Evolutionary conservation across 2,888 invertebrate species (phyloP), one percentile per base, ranked within the genome.

Genomic region (Hypercompe scribonia): DNA sequence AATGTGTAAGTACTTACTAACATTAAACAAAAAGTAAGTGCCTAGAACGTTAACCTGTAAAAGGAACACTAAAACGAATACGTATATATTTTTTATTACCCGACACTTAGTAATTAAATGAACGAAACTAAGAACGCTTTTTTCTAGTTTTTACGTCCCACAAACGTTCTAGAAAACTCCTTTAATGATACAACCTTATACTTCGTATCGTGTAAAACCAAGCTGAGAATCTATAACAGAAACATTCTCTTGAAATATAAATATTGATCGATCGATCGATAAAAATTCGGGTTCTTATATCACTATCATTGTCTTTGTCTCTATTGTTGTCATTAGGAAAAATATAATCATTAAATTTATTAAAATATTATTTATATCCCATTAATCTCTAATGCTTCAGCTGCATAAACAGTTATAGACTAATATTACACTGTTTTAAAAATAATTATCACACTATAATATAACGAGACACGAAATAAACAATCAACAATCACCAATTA

Each of bases 401-500:
- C 24, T 50, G 8, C 24, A 50, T 50, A 50, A 50, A 21, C 1
- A 50, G n/a, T n/a, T 39, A 50, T 50, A 50, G 46, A 5, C 1
- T 33, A 33, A 63, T 28, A 2, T 33, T 21, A 33, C 15, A 46
- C 5, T 31, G 31, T 46, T 33, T 67, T 33, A 24, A 8, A 50
- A 13, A 15, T 15, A 1, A 50, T 46, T 33, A 18, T 50, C 13
- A 24, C 24, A 50, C 50, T 24, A 21, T 2, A 54, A 34, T 33
- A 50, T 34, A 31, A 46, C 34, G 24, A 33, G 63, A 24, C 67
- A 34, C 66, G 42, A 66, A 36, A 33, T 31, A 66, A 68, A 15
- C 64, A 31, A 64, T 68, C 31, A 65, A 28, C 50, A 61, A 33
- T 42, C 42, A 61, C 24, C 64, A 34, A 64, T n/a, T 65, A 71